Percentiles rank a stretch among this genome's conserved stretches.
These are phyloP conservation scores for Nymphalis urticae DNA, from an alignment of 2,888 invertebrate genomes.

Conservation along the genomic window DNA sequence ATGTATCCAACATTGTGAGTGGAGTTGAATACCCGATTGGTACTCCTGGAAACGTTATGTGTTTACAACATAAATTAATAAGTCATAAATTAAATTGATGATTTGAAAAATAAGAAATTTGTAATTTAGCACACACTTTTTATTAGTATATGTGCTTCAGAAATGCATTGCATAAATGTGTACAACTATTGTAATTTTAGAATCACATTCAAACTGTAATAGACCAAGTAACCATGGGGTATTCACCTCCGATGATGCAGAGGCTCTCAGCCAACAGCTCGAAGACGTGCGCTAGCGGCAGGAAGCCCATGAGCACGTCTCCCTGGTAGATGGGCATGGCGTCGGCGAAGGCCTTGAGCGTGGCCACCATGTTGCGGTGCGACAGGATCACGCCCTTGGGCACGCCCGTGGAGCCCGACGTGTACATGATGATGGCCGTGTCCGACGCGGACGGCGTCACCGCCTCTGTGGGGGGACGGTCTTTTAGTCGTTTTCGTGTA, in stretches of 20 bases:
- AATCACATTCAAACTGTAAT: too few relatives aligned
- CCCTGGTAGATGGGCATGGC: constrained; percentile 85
- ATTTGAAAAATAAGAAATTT: too few relatives aligned
- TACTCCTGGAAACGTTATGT: constrained; percentile 83
- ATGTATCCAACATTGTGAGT: constrained; percentile 94
- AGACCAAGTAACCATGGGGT: too few relatives aligned
- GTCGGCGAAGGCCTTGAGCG: constrained; percentile 91
- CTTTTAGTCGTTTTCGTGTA: too few relatives aligned
- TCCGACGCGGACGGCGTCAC: constrained; percentile 86
- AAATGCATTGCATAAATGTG: too few relatives aligned
- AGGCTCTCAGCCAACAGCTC: constrained; percentile 96
- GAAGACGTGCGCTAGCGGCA: constrained; percentile 98
- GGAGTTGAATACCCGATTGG: constrained; percentile 98
- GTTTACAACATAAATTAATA: not conserved
- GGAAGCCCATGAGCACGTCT: constrained; percentile 96
- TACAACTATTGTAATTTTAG: too few relatives aligned
- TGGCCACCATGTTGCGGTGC: constrained; percentile 90
- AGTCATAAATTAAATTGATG: not conserved
- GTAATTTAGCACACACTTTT: too few relatives aligned
- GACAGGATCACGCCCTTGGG: constrained; percentile 94
- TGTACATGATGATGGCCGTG: constrained; percentile 99
- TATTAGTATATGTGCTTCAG: too few relatives aligned
- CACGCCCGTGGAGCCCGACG: constrained; percentile 97
- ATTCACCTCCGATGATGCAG: constrained; percentile 89
- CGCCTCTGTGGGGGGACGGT: constrained; percentile 63